phyloP scores from a whole-genome alignment of 2,888 invertebrate genomes.

The Fragum fragum region DNA sequence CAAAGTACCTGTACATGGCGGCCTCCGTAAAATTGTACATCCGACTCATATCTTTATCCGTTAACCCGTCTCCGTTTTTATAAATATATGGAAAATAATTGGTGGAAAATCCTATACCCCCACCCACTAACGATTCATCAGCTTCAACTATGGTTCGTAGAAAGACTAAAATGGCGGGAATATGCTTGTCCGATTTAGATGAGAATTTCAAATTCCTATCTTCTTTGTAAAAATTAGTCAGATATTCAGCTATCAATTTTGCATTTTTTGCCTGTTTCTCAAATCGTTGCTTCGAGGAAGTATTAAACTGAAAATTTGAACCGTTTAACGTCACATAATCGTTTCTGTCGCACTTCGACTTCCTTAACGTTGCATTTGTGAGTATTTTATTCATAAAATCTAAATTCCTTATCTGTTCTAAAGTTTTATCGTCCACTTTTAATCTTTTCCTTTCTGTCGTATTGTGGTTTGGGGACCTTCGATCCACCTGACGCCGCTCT shows the following conservation, averaged over 20 bases:
- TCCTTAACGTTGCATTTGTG: slow-evolving; percentile 29
- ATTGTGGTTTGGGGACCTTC: neutral
- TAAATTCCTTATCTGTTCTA: slow-evolving; percentile 57
- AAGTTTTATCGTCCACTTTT: slow-evolving; percentile 41
- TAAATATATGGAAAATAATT: slow-evolving; percentile 77
- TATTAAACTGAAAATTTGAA: slow-evolving; percentile 62
- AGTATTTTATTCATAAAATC: slow-evolving; percentile 62
- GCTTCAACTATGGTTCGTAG: slow-evolving; percentile 72
- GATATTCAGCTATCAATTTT: slow-evolving; percentile 56
- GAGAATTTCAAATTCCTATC: slow-evolving; percentile 32
- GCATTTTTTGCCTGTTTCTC: slow-evolving; percentile 52
- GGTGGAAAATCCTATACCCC: slow-evolving; percentile 76
- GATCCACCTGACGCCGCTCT: slow-evolving; percentile 6
- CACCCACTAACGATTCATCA: slow-evolving; percentile 72
- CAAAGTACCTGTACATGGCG: slow-evolving; percentile 59
- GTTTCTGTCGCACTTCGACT: slow-evolving; percentile 41
- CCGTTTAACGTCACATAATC: slow-evolving; percentile 54
- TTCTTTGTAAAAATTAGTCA: slow-evolving; percentile 52
- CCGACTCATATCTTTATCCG: slow-evolving; percentile 45
- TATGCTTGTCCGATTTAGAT: slow-evolving; percentile 47
- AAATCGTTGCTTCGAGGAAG: slow-evolving; percentile 57
- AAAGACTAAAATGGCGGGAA: slow-evolving; percentile 61
- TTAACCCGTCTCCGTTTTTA: slow-evolving; percentile 47
- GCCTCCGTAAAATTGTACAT: slow-evolving; percentile 60
- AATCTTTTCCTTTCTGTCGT: neutral